Evolutionary conservation across 2,888 invertebrate species (phyloP).

Genomic region (Coenonympha glycerion): DNA sequence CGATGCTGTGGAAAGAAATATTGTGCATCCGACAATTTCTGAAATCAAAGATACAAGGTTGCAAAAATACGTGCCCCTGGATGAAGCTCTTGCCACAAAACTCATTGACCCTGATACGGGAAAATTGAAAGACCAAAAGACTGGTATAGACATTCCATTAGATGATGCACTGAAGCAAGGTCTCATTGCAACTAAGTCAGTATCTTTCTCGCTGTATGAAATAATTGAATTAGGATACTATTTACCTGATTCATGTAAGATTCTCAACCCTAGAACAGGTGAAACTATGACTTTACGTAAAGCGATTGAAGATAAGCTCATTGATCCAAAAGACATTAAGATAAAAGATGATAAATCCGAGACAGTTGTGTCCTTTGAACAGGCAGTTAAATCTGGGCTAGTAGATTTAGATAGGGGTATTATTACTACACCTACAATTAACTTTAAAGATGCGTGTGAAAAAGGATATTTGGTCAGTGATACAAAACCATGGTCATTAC

Average conservation of each 20-base stretch:
- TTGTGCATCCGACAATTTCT: constrained; percentile 87
- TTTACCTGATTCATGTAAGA: constrained; percentile 81
- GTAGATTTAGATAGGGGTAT: constrained; percentile 82
- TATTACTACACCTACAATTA: constrained; percentile 81
- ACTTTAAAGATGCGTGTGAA: constrained; percentile 85
- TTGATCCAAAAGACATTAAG: constrained; percentile 82
- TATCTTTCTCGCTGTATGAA: constrained; percentile 83
- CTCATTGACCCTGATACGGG: constrained; percentile 82
- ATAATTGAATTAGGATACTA: constrained; percentile 86
- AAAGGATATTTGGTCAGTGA: constrained; percentile 88
- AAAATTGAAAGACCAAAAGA: constrained; percentile 82
- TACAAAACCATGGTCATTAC: constrained; percentile 86
- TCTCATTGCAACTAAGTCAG: constrained; percentile 81
- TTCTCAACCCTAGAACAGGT: constrained; percentile 86
- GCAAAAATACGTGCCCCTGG: constrained; percentile 82
- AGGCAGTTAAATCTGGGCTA: constrained; percentile 82
- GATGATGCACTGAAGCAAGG: constrained; percentile 82
- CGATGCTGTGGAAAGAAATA: constrained; percentile 85
- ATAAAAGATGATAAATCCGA: constrained; percentile 84
- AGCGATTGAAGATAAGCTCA: constrained; percentile 82
- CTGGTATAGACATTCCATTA: constrained; percentile 81
- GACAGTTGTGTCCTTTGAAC: constrained; percentile 79
- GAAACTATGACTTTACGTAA: constrained; percentile 83
- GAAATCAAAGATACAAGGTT: constrained; percentile 86
- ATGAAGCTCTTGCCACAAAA: constrained; percentile 82